These are phyloP conservation scores for Lepidocolaptes lacrymiger DNA, from an alignment of 2,797 vertebrate genomes.

Conservation along the genomic window DNA sequence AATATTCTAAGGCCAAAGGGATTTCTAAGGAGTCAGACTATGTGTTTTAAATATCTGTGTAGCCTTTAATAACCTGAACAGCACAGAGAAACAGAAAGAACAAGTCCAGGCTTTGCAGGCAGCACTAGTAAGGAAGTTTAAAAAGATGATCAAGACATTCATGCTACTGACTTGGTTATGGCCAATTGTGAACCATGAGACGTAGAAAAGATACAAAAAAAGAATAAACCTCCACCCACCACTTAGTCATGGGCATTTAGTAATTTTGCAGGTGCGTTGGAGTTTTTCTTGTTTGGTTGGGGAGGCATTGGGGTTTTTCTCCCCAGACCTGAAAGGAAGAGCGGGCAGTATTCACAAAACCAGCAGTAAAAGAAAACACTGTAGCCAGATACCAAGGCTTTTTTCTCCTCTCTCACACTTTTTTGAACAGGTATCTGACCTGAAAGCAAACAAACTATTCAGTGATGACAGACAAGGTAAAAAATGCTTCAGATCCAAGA, in stretches of 20 bases:
- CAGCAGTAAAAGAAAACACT: not conserved
- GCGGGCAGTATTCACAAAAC: not conserved
- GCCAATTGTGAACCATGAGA: not conserved
- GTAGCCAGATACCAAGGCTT: not conserved
- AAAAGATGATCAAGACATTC: not conserved
- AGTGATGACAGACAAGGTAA: not conserved
- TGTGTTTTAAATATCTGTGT: not conserved
- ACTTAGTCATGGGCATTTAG: not conserved
- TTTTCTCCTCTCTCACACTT: fast-evolving
- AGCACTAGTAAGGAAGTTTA: not conserved
- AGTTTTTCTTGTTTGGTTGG: not conserved
- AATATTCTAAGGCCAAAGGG: not conserved
- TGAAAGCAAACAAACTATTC: not conserved
- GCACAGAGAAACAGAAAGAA: not conserved
- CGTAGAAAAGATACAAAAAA: not conserved
- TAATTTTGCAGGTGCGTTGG: not conserved
- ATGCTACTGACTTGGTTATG: not conserved
- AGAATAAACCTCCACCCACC: not conserved
- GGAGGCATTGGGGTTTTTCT: not conserved
- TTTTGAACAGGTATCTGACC: not conserved
- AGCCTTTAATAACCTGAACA: not conserved
- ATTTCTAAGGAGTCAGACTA: not conserved
- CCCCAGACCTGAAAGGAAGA: not conserved
- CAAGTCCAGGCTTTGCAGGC: not conserved
- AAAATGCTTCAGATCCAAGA: not conserved